A percentile compares a stretch with the other conserved stretches of the same genome.
Evolutionary conservation across 2,797 vertebrate species (phyloP).

Genomic region (Anolis apletophallus): DNA sequence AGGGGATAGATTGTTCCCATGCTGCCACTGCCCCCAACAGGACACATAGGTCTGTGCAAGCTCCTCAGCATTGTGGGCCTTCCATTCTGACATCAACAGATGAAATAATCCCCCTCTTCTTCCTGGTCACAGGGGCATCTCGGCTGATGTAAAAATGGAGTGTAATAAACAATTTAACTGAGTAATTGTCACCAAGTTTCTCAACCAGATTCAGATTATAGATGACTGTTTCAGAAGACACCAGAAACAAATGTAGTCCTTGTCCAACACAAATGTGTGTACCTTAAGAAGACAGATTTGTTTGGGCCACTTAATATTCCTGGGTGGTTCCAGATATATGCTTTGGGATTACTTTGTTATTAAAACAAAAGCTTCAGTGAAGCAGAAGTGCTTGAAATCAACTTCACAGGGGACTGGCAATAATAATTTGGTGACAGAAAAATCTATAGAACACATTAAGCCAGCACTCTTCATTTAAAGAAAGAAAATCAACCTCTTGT

Average conservation of each 20-base stretch:
- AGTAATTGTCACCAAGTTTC: not conserved
- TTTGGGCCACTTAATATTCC: constrained; percentile 50
- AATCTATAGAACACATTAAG: constrained; percentile 81
- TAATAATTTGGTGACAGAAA: constrained; percentile 75
- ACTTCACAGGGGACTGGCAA: constrained; percentile 59
- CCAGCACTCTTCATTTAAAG: constrained; percentile 57
- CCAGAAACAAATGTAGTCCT: constrained; percentile 27
- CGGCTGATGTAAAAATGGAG: too few relatives aligned
- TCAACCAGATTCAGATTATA: not conserved
- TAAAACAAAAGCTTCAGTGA: constrained; percentile 58
- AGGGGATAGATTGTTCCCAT: too few relatives aligned
- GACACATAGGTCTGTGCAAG: too few relatives aligned
- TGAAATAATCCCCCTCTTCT: too few relatives aligned
- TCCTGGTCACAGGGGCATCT: too few relatives aligned
- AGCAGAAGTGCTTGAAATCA: constrained; percentile 60
- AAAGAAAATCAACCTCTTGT: constrained; percentile 24
- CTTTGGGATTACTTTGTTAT: constrained; percentile 28
- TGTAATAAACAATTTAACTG: not conserved
- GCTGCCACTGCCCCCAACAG: too few relatives aligned
- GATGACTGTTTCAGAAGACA: constrained; percentile 27
- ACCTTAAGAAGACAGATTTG: constrained; percentile 8
- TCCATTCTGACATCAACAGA: too few relatives aligned
- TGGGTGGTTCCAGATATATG: constrained; percentile 45
- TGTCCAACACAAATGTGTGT: constrained; percentile 31
- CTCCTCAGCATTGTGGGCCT: too few relatives aligned